Evolutionary conservation across 2,113 vertebrate genomes (phyloP).

Genomic region (Hipposideros armiger): DNA sequence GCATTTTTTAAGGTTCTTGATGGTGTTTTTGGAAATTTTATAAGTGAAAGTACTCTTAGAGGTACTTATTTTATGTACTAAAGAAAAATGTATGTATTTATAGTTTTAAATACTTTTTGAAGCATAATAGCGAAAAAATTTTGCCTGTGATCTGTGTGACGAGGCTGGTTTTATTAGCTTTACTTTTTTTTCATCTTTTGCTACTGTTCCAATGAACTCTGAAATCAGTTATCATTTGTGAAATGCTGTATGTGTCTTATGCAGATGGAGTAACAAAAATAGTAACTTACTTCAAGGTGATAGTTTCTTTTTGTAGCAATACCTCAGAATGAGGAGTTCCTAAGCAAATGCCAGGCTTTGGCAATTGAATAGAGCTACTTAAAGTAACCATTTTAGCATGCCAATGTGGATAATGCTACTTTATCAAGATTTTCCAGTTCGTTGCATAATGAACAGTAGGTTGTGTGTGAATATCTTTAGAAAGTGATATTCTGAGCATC

Average conservation of each 20-base stretch:
- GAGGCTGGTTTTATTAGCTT: not conserved
- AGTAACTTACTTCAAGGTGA: not conserved
- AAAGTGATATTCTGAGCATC: slow-evolving; percentile 19
- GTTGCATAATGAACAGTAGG: not conserved
- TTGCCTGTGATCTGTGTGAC: not conserved
- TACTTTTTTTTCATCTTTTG: not conserved
- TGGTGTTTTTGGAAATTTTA: not conserved
- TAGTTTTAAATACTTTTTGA: slow-evolving; percentile 20
- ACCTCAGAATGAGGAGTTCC: not conserved
- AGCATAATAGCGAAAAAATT: not conserved
- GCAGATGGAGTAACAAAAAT: not conserved
- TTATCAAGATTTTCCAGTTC: not conserved
- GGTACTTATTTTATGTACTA: not conserved
- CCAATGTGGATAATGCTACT: not conserved
- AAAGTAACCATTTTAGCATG: not conserved
- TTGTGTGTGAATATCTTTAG: not conserved
- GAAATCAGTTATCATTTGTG: not conserved
- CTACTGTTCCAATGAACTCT: not conserved
- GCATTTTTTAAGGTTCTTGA: not conserved
- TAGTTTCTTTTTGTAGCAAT: not conserved
- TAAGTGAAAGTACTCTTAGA: not conserved
- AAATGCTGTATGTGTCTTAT: not conserved
- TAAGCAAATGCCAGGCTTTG: not conserved
- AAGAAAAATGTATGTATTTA: not conserved
- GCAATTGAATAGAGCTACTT: not conserved